Base-by-base conservation (phyloP, 1,140 invertebrate genomes). In the Brachionus koreanus region DNA sequence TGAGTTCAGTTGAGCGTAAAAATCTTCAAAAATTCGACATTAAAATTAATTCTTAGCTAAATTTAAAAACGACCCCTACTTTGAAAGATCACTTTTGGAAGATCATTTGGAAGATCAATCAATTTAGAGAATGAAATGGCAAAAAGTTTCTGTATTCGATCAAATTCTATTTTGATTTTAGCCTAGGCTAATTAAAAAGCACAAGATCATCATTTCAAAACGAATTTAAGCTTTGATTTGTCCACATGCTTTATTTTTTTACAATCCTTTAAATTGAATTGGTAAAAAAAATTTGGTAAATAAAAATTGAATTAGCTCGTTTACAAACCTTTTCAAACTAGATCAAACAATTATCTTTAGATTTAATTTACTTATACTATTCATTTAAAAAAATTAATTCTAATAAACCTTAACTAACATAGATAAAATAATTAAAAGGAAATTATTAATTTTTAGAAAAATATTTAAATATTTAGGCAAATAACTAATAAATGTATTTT, bases 1-100 rank as follows among this genome's bases (percentile, higher is more conserved):
- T 12, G 39, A 69, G 35, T 2, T n/a, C 65, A 69, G 6, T 39
- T 69, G 65, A 69, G 65, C 65, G 65, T 69, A 39, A 69, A 69
- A 39, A 37, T 69, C 49, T 23, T 57, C 16, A 19, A 23, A 57
- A 52, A 57, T 57, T 39, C 33, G 16, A 39, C 9, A 39, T 69
- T 69, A 29, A 25, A 29, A 65, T 33, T 65, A 65, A 65, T 65
- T 69, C 37, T 39, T 23, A 16, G 49, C 49, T 39, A 39, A 29
- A 37, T 19, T 69, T 39, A 19, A 39, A 37, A 69, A 42, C 65
- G 63, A 37, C 16, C 0, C 29, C 29, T 33, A 0, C 10, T 57
- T 57, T 57, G n/a, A n/a, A n/a, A n/a, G n/a, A n/a, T n/a, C 9
- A 4, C 19, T 57, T 16, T n/a, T n/a, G n/a, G n/a, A 57, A 19